These are phyloP conservation scores for Genyomyrus donnyi DNA, from an alignment of 2,113 vertebrate genomes.

Conservation along the genomic window DNA sequence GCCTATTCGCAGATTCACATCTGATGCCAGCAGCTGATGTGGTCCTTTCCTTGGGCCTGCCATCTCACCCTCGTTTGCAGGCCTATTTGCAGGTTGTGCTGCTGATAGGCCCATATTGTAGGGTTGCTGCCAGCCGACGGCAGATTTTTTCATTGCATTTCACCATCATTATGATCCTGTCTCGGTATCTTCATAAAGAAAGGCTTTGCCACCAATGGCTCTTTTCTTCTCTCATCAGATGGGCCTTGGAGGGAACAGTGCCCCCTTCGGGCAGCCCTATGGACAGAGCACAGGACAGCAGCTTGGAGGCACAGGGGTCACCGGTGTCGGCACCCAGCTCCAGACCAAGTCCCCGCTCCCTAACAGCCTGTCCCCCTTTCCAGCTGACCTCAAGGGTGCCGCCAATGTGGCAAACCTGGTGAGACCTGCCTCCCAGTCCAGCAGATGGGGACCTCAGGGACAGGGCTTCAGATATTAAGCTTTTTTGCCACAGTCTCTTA, in stretches of 20 bases:
- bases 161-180: neutral
- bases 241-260: constrained; percentile 78
- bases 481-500: neutral
- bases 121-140: neutral
- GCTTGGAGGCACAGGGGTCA: constrained; percentile 23
- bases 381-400: constrained; percentile 81
- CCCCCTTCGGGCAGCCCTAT: constrained; percentile 84
- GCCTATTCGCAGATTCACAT: neutral
- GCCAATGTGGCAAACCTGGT: constrained; percentile 90
- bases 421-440: constrained; percentile 40
- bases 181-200: neutral
- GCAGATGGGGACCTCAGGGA: no score
- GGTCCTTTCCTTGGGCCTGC: no score
- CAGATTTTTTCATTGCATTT: neutral
- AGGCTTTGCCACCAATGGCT: neutral
- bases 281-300: constrained; percentile 81
- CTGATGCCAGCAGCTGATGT: no score
- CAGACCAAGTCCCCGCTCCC: constrained; percentile 79
- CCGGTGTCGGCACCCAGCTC: constrained; percentile 76
- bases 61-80: neutral
- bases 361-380: constrained; percentile 81
- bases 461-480: neutral
- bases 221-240: constrained; percentile 63
- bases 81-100: neutral
- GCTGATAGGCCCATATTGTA: neutral